A percentile compares a stretch with the other conserved stretches of the same genome.
phyloP scores from a whole-genome alignment of 2,797 vertebrate species.

The Prionace glauca region DNA sequence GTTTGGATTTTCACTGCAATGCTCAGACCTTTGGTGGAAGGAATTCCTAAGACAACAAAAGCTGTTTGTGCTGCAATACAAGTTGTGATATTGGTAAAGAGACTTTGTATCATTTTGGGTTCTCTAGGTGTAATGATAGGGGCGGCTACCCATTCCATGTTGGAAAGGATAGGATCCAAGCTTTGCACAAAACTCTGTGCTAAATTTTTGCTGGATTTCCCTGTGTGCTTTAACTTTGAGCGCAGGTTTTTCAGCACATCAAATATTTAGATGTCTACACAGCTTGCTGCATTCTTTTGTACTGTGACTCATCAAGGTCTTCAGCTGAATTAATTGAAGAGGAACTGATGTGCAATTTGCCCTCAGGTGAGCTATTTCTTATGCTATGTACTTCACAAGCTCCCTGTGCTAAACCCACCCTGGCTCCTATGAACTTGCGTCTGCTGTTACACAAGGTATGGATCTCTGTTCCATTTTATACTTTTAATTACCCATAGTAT shows the following conservation, averaged over 20 bases:
- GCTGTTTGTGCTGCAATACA: not conserved
- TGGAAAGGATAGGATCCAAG: not conserved
- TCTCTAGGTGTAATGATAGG: not conserved
- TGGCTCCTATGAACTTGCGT: too few relatives aligned
- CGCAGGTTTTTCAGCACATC: not conserved
- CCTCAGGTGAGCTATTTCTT: too few relatives aligned
- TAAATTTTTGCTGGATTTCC: not conserved
- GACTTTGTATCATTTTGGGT: not conserved
- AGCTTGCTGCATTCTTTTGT: not conserved
- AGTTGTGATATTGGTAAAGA: not conserved
- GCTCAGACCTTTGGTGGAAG: not conserved
- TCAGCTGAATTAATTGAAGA: not conserved
- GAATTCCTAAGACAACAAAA: too few relatives aligned
- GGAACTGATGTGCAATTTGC: not conserved
- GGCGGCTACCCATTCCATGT: not conserved
- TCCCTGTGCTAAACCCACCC: too few relatives aligned
- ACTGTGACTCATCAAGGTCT: not conserved
- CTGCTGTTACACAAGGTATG: too few relatives aligned
- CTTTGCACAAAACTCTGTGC: not conserved
- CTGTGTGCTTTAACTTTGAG: not conserved
- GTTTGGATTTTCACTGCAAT: not conserved
- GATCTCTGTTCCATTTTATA: too few relatives aligned
- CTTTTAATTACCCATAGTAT: too few relatives aligned
- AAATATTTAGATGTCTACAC: not conserved
- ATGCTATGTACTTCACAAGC: too few relatives aligned